These are phyloP conservation scores for Sebastes reedi DNA, from an alignment of 2,797 vertebrate genomes.

Conservation along the genomic window DNA sequence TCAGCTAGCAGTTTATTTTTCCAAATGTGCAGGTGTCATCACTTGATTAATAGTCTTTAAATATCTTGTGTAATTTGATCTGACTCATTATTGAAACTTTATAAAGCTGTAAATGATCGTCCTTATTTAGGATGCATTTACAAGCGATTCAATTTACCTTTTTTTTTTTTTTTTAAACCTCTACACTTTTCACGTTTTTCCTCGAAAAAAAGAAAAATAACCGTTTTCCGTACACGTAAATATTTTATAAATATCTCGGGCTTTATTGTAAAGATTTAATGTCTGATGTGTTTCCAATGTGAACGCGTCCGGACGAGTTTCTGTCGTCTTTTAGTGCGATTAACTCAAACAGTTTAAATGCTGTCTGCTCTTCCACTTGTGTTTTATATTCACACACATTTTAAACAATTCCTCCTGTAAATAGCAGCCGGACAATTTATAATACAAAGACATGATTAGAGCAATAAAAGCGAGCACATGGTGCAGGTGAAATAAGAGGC, in stretches of 20 bases:
- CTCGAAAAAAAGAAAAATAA: not conserved
- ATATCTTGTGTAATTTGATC: not conserved
- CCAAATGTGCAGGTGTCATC: not conserved
- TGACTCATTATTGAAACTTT: not conserved
- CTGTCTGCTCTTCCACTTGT: not conserved
- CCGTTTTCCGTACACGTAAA: not conserved
- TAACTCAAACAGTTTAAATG: not conserved
- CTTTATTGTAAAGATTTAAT: not conserved
- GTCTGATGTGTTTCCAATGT: not conserved
- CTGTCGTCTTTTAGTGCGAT: not conserved
- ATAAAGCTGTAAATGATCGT: not conserved
- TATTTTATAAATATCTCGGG: not conserved
- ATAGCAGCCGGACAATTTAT: not conserved
- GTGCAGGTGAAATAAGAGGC: not conserved
- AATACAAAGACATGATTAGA: not conserved
- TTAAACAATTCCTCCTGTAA: not conserved
- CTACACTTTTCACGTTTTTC: not conserved
- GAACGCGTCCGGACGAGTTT: not conserved
- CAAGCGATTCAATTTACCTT: not conserved
- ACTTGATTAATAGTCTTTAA: not conserved
- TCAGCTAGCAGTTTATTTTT: not conserved
- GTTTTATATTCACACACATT: conserved; percentile 3
- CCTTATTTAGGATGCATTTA: not conserved
- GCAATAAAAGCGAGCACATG: not conserved
- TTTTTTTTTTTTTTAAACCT: not conserved